phyloP scores from a whole-genome alignment of 64 coral and sea anemone species.

The Montipora efflorescens region DNA sequence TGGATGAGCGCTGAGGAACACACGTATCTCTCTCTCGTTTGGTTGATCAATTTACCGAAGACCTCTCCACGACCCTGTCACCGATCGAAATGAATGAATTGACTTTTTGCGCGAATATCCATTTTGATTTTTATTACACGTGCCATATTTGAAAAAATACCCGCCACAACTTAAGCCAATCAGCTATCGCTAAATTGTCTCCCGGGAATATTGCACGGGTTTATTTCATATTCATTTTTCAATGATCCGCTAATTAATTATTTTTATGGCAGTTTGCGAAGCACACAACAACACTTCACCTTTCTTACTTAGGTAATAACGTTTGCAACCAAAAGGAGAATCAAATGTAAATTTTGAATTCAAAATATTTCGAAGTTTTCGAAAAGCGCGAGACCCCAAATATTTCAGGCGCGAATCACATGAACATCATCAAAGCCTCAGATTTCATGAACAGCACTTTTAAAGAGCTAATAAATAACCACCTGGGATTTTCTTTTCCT shows the following conservation, averaged over 20 bases:
- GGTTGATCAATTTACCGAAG: background rate
- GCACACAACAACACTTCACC: background rate
- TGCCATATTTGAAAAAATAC: conserved; percentile 59
- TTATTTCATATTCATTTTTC: background rate
- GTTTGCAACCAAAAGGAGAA: background rate
- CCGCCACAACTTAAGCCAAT: conserved; percentile 42
- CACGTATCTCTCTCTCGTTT: background rate
- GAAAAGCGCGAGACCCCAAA: background rate
- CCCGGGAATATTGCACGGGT: conserved; percentile 12
- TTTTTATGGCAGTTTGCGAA: background rate
- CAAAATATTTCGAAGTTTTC: background rate
- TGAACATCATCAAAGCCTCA: too few relatives aligned
- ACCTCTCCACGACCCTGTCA: conserved; percentile 4
- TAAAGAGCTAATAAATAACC: background rate
- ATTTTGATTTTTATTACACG: conserved; percentile 31
- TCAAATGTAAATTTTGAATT: too few relatives aligned
- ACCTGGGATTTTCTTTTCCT: background rate
- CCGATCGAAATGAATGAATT: conserved; percentile 29
- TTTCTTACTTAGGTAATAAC: background rate
- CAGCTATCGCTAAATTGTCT: background rate
- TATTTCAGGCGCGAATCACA: too few relatives aligned
- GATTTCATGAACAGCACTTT: too few relatives aligned
- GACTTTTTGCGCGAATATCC: conserved; percentile 42
- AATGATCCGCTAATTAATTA: background rate
- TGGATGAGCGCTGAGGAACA: background rate